Conservation (phyloP, 2,888 invertebrate species). For the Clunio marinus region DNA sequence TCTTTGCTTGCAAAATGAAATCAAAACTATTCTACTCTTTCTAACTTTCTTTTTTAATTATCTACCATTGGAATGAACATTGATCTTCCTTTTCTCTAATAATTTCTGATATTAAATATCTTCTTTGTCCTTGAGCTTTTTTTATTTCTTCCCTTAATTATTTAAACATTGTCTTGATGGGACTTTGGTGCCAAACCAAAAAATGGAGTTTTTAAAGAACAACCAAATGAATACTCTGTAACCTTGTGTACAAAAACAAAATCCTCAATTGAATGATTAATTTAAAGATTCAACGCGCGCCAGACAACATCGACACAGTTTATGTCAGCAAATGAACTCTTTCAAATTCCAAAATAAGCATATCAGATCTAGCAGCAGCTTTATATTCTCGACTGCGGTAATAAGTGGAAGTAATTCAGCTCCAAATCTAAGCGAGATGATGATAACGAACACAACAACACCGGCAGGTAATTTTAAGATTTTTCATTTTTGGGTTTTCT, state of each 20-base stretch:
- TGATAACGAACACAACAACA: conserved; percentile 72
- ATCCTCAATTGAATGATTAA: conserved; percentile 14
- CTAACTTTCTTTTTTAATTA: not conserved
- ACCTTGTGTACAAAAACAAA: not conserved
- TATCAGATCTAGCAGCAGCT: conserved; percentile 66
- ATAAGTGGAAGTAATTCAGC: conserved; percentile 92
- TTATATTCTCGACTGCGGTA: conserved; percentile 92
- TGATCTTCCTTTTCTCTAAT: not conserved
- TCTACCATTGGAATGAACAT: not conserved
- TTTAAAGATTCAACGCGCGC: conserved; percentile 45
- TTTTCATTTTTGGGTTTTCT: not conserved
- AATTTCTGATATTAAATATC: too few relatives aligned
- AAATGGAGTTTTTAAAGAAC: not conserved
- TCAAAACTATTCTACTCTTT: not conserved
- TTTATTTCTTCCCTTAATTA: too few relatives aligned
- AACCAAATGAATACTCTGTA: too few relatives aligned
- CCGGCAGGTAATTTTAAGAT: conserved; percentile 62
- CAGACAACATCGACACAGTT: conserved; percentile 91
- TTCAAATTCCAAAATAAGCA: conserved; percentile 73
- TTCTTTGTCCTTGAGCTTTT: too few relatives aligned
- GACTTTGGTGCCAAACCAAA: too few relatives aligned
- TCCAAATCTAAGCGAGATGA: conserved; percentile 84
- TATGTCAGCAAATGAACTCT: conserved; percentile 93
- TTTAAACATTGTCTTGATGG: too few relatives aligned
- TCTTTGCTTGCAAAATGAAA: conserved; percentile 18